Percentiles rank a stretch among this genome's conserved stretches.
Conservation (phyloP, 2,888 invertebrate genomes). For the Ennomos quercinarius region DNA sequence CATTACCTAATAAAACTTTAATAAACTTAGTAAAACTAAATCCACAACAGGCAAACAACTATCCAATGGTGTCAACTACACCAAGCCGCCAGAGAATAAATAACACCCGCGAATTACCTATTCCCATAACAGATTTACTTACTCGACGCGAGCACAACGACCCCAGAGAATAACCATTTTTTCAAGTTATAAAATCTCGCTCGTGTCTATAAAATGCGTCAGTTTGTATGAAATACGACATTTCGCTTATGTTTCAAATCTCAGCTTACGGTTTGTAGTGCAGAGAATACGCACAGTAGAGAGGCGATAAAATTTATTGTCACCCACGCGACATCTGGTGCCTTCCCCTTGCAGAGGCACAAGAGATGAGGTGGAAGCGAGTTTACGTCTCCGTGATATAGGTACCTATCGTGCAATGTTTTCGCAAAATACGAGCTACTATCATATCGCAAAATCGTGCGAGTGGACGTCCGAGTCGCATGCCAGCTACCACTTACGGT, state of each 20-base stretch:
- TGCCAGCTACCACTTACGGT: too few relatives aligned
- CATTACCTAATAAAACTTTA: too few relatives aligned
- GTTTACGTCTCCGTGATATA: too few relatives aligned
- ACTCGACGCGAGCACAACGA: constrained; percentile 11
- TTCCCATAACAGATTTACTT: constrained; percentile 30
- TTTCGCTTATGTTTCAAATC: constrained; percentile 76
- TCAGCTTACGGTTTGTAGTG: constrained; percentile 76
- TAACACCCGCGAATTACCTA: constrained; percentile 14
- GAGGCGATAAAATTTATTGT: constrained; percentile 84
- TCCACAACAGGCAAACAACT: too few relatives aligned
- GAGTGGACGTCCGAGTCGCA: too few relatives aligned
- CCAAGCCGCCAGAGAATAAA: not conserved
- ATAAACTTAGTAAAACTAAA: too few relatives aligned
- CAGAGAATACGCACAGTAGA: constrained; percentile 75
- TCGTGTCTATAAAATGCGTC: constrained; percentile 59
- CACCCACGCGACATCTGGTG: constrained; percentile 82
- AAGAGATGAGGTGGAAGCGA: constrained; percentile 40
- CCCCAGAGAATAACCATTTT: constrained; percentile 27
- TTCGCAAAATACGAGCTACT: too few relatives aligned
- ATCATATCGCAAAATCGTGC: too few relatives aligned
- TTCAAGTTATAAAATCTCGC: constrained; percentile 45
- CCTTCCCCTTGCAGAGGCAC: constrained; percentile 57
- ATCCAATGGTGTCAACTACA: too few relatives aligned
- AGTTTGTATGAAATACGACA: constrained; percentile 70
- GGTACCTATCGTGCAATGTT: too few relatives aligned